phyloP scores from a whole-genome alignment of 2,888 invertebrate species.

The Idaea biselata region DNA sequence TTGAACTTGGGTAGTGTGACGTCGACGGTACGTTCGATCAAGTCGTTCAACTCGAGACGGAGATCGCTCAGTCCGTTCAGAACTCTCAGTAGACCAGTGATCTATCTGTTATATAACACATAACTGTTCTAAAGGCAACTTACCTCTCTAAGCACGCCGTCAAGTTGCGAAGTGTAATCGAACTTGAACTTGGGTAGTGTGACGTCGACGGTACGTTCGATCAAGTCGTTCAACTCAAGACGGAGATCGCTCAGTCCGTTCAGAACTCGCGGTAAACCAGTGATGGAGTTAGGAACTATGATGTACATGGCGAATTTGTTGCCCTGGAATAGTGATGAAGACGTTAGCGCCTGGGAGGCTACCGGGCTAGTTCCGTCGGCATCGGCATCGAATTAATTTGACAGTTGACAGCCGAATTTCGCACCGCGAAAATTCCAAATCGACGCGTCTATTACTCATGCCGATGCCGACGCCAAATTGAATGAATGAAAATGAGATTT shows the following conservation, averaged over 20 bases:
- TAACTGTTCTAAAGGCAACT: constrained; percentile 20
- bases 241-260: constrained; percentile 80
- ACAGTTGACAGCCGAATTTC: no score
- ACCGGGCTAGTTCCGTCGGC: no score
- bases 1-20: constrained; percentile 87
- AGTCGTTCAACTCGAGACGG: constrained; percentile 78
- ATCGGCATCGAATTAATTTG: no score
- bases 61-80: constrained; percentile 80
- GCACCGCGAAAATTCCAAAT: no score
- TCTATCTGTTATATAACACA: no score
- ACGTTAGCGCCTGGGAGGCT: no score
- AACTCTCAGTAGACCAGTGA: constrained; percentile 82
- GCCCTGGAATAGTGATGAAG: constrained; percentile 72
- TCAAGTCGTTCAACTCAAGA: constrained; percentile 80
- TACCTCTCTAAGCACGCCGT: constrained; percentile 82
- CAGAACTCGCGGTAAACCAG: constrained; percentile 82
- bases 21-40: constrained; percentile 81
- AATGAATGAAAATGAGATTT: no score
- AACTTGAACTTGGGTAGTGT: constrained; percentile 88
- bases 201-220: constrained; percentile 81
- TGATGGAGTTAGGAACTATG: constrained; percentile 83
- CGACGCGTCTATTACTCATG: no score
- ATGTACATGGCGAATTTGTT: constrained; percentile 87
- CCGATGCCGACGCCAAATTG: no score
- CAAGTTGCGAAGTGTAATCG: constrained; percentile 83